A percentile compares a stretch with the other conserved stretches of the same genome.
Evolutionary conservation across 2,113 vertebrate species (phyloP).

Genomic region (Rafetus swinhoei): DNA sequence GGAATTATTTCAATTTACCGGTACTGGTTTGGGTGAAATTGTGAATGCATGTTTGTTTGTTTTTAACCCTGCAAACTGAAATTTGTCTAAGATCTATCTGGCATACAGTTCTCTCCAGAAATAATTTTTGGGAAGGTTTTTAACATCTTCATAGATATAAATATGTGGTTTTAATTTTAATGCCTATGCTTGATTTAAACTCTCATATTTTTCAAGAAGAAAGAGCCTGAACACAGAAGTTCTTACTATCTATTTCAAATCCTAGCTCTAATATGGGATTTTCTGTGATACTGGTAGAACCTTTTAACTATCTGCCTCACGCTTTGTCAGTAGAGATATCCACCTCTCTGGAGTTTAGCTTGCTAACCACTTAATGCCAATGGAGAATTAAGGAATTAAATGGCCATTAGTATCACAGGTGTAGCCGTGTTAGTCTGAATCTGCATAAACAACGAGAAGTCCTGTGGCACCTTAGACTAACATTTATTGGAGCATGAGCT

Average conservation of each 20-base stretch:
- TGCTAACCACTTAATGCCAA: background rate
- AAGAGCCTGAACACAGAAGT: background rate
- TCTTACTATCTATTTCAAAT: background rate
- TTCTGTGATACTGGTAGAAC: background rate
- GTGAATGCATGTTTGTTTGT: background rate
- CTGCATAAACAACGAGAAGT: too few species aligned
- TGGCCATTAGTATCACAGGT: background rate
- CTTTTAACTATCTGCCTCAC: background rate
- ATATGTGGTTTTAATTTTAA: background rate
- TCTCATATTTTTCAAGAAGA: background rate
- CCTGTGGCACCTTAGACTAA: too few species aligned
- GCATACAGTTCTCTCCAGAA: background rate
- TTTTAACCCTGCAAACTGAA: background rate
- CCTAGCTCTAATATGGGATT: background rate
- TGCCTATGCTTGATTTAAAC: background rate
- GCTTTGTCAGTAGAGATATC: background rate
- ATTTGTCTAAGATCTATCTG: background rate
- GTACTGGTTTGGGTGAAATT: background rate
- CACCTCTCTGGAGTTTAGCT: background rate
- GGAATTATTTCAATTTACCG: background rate
- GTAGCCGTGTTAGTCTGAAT: too few species aligned
- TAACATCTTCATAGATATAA: background rate
- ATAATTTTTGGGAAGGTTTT: background rate
- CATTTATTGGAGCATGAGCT: too few species aligned
- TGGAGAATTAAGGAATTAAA: background rate